Evolutionary conservation across 2,888 invertebrate species (phyloP), one percentile per base, ranked within the genome.

Genomic region (Epinotia brunnichana): DNA sequence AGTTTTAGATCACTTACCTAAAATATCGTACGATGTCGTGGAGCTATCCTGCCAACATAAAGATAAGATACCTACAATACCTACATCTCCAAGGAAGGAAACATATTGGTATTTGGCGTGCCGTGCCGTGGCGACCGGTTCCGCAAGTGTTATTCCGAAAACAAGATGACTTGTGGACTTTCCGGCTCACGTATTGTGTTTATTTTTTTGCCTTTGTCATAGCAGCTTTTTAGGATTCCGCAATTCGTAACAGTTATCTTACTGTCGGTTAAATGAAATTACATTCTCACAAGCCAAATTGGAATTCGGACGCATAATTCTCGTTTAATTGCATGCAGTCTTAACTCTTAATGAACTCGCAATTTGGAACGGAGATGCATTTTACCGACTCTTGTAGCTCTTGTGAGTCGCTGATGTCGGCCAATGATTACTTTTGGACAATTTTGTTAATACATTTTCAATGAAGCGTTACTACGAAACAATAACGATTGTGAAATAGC

Each of bases 111-210:
- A 90, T 92, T 92, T 90, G 88, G 87, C 84, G 85, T 85, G 84
- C 83, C 21, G 21, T 24, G 21, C 21, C 79, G 81, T 74, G 80
- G 74, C 77, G 84, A 92, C 92, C 92, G 92, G 92, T 93, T 90
- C 82, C 82, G 83, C 92, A 90, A 93, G 92, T 92, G 91, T 88
- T 93, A 91, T 92, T 92, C 92, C 89, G 87, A 90, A 89, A 90
- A 89, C 90, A 83, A 89, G 90, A 91, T 87, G 87, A 81, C 87
- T 56, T 41, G 66, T 88, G 92, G 92, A 88, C 91, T 92, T 91
- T 91, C 92, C 92, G 90, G 90, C 85, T 73, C 80, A 76, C 69
- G 77, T 78, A 79, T 83, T 82, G 82, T 84, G 79, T 78, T 78
- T 76, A 74, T 44, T 79, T 81, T 79, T 79, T 78, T 80, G 77